Conservation (phyloP, 2,113 vertebrate species). For the Chaenocephalus aceratus region DNA sequence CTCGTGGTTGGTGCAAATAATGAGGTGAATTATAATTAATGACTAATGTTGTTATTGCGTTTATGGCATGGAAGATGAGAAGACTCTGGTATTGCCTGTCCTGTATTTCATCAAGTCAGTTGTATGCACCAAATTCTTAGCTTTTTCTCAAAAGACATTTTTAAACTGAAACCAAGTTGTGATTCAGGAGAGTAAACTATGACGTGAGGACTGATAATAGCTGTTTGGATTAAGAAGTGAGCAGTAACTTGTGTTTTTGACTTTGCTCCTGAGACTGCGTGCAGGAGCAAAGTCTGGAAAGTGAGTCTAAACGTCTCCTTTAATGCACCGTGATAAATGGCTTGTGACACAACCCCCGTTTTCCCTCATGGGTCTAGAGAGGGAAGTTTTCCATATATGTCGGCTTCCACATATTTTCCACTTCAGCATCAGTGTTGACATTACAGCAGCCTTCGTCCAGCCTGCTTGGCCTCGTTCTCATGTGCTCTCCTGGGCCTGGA, state of each 20-base stretch:
- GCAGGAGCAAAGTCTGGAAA: conserved; percentile 42
- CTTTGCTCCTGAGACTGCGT: not conserved
- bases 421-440: conserved; percentile 75
- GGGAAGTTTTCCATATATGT: conserved; percentile 78
- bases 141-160: conserved; percentile 22
- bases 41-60: conserved; percentile 34
- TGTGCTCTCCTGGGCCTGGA: conserved; percentile 49
- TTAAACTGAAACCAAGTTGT: conserved; percentile 45
- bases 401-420: conserved; percentile 72
- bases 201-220: conserved; percentile 46
- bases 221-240: conserved; percentile 56
- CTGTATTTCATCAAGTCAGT: conserved; percentile 14
- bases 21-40: conserved; percentile 55
- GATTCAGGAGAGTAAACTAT: conserved; percentile 39
- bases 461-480: conserved; percentile 54
- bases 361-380: conserved; percentile 60
- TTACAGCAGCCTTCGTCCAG: conserved; percentile 54
- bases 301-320: conserved; percentile 61
- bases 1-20: conserved; percentile 4
- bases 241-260: conserved; percentile 39
- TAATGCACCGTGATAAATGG: conserved; percentile 69
- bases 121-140: not conserved
- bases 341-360: conserved; percentile 54
- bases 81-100: conserved; percentile 21
- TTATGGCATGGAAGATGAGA: conserved; percentile 57